These are phyloP conservation scores for Eulithis testata DNA, from an alignment of 2,888 invertebrate genomes.

Conservation along the genomic window DNA sequence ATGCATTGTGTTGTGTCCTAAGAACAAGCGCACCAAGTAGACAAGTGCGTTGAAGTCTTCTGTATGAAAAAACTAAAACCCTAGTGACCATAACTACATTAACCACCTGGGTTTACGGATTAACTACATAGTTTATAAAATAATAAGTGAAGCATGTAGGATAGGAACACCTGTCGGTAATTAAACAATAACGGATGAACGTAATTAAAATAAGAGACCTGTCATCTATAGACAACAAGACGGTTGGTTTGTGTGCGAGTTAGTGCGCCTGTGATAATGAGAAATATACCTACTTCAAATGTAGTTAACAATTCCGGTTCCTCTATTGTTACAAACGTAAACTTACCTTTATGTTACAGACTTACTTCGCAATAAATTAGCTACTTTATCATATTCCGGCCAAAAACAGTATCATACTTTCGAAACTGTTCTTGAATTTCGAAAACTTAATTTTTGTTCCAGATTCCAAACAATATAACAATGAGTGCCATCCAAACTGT, in stretches of 20 bases:
- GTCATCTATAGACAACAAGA: conserved; percentile 62
- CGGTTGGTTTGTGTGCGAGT: conserved; percentile 38
- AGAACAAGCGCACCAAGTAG: conserved; percentile 4
- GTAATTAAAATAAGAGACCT: conserved; percentile 58
- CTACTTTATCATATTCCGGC: conserved; percentile 15
- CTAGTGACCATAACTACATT: not conserved
- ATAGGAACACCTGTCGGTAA: conserved; percentile 64
- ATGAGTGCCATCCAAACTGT: conserved; percentile 25
- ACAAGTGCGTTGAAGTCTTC: conserved; percentile 39
- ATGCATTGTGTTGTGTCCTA: conserved; percentile 7
- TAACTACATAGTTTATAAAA: not conserved
- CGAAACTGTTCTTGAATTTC: conserved; percentile 22
- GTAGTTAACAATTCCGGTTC: conserved; percentile 13
- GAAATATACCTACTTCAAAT: conserved; percentile 10
- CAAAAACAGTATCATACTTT: conserved; percentile 10
- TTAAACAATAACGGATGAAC: conserved; percentile 62
- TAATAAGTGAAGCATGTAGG: conserved; percentile 29
- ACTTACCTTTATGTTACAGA: conserved; percentile 20
- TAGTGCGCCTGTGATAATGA: conserved; percentile 43
- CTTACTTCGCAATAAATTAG: conserved; percentile 9
- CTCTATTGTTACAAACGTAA: conserved; percentile 25
- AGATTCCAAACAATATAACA: conserved; percentile 30
- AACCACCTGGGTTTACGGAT: not conserved
- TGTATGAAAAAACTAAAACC: conserved; percentile 21
- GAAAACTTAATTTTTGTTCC: conserved; percentile 27